Conservation (phyloP, 2,113 vertebrate species). For the Psammodynastes pulverulentus region DNA sequence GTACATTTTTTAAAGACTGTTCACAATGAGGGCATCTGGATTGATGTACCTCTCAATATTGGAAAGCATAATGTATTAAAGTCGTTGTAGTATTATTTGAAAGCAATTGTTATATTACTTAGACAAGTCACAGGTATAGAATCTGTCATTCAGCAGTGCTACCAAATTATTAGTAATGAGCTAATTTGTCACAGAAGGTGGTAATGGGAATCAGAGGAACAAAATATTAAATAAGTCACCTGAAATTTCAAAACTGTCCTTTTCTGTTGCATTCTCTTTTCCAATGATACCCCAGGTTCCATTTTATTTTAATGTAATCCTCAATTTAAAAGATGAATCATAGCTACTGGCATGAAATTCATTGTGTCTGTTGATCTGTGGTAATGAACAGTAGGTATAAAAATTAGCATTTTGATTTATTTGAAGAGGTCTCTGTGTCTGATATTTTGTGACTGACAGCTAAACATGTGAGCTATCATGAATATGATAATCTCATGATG, state of each 20-base stretch:
- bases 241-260: too few relatives aligned
- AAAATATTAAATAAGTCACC: too few relatives aligned
- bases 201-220: neutral
- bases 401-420: neutral
- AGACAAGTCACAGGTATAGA: neutral
- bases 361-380: neutral
- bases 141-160: neutral
- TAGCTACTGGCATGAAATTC: neutral
- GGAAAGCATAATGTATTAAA: neutral
- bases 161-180: neutral
- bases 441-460: neutral
- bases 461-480: neutral
- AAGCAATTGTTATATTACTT: neutral
- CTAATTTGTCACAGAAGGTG: neutral
- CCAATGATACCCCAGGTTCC: too few relatives aligned
- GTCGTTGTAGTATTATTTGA: neutral
- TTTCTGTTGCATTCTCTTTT: too few relatives aligned
- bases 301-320: too few relatives aligned
- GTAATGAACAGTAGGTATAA: too few relatives aligned
- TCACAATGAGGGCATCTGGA: neutral
- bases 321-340: too few relatives aligned
- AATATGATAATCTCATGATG: neutral
- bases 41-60: neutral
- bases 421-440: neutral
- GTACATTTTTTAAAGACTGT: neutral